phyloP scores from a whole-genome alignment of 1,140 invertebrate species.

The Neodiprion virginianus region DNA sequence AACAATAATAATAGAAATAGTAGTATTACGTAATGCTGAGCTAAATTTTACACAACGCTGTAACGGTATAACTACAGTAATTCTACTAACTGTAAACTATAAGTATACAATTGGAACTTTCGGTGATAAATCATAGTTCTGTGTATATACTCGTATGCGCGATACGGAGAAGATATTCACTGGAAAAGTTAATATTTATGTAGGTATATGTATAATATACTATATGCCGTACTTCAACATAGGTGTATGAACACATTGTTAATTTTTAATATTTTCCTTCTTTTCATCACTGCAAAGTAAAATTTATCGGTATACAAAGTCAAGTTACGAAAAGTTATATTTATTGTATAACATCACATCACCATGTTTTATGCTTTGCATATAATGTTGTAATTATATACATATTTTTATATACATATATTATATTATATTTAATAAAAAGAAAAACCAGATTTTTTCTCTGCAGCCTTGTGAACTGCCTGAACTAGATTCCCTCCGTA shows the following conservation, averaged over 20 bases:
- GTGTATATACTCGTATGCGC: too few relatives aligned
- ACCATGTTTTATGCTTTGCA: slow-evolving; percentile 2
- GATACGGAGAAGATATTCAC: neutral
- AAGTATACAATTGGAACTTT: neutral
- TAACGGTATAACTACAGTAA: neutral
- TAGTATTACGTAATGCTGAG: neutral
- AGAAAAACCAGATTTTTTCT: neutral
- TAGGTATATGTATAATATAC: too few relatives aligned
- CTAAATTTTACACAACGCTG: slow-evolving; percentile 1
- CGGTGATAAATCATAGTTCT: neutral
- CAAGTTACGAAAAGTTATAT: neutral
- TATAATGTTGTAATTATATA: slow-evolving; percentile 8
- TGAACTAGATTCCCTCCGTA: too few relatives aligned
- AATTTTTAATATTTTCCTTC: neutral
- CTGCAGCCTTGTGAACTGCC: too few relatives aligned
- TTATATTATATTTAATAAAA: neutral
- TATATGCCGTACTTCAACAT: neutral
- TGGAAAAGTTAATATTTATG: neutral
- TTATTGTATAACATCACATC: neutral
- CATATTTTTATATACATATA: slow-evolving; percentile 8
- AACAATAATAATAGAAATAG: neutral
- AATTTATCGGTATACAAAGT: neutral
- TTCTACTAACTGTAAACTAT: neutral
- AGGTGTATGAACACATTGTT: neutral
- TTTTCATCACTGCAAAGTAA: neutral